Evolutionary conservation across 1,140 invertebrate genomes (phyloP).

Genomic region (Caenorhabditis briggsae): DNA sequence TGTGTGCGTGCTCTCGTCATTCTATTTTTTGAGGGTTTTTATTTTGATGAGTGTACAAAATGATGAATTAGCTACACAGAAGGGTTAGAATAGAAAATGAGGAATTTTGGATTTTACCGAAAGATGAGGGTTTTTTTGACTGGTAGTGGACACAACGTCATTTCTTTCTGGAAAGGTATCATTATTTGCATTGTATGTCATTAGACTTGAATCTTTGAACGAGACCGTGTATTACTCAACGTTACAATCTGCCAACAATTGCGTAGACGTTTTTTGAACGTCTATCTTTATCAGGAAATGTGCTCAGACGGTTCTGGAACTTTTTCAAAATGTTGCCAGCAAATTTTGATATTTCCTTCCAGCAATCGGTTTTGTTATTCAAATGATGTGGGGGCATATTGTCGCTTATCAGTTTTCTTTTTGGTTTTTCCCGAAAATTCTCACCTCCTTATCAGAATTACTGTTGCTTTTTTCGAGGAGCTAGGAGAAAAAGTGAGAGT

Average conservation of each 20-base stretch:
- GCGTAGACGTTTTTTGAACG: neutral
- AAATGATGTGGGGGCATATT: constrained; percentile 16
- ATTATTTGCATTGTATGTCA: constrained; percentile 50
- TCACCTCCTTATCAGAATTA: constrained; percentile 43
- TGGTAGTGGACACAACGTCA: constrained; percentile 15
- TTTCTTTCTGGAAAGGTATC: constrained; percentile 14
- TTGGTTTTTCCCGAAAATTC: constrained; percentile 8
- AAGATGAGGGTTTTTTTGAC: neutral
- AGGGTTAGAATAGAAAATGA: too few species aligned
- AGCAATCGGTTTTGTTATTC: too few species aligned
- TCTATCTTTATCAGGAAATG: neutral
- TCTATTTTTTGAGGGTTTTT: too few species aligned
- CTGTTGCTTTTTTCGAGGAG: constrained; percentile 35
- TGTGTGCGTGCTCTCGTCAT: too few species aligned
- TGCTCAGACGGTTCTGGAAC: neutral
- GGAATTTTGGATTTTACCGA: too few species aligned
- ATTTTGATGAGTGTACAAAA: too few species aligned
- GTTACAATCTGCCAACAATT: neutral
- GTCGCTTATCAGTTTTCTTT: neutral
- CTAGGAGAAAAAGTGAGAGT: neutral
- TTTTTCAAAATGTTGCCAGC: neutral
- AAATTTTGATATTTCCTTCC: too few species aligned
- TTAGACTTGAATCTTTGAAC: constrained; percentile 15
- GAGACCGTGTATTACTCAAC: constrained; percentile 13
- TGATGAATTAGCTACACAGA: neutral